A percentile compares a stretch with the other conserved stretches of the same genome.
These are phyloP conservation scores for Drosophila barbarae DNA, from an alignment of 2,888 invertebrate species.

Conservation along the genomic window DNA sequence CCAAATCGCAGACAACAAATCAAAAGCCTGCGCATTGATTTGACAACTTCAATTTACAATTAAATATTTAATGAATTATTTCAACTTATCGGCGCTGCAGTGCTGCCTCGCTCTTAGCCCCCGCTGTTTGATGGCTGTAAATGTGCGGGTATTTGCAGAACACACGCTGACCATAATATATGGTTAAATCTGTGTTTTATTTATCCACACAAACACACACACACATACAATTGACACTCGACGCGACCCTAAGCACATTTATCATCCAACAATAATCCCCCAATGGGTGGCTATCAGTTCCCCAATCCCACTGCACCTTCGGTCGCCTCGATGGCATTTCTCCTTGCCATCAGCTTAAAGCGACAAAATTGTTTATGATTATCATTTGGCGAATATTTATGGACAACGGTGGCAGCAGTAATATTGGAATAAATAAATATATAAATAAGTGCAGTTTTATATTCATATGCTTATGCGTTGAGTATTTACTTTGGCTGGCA, in stretches of 20 bases:
- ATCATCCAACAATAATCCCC: conserved; percentile 53
- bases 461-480: conserved; percentile 26
- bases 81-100: conserved; percentile 17
- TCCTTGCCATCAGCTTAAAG: conserved; percentile 30
- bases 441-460: conserved; percentile 43
- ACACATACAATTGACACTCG: conserved; percentile 62
- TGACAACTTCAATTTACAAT: conserved; percentile 39
- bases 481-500: conserved; percentile 39
- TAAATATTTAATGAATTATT: conserved; percentile 40
- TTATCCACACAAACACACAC: conserved; percentile 55
- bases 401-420: conserved; percentile 14
- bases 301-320: conserved; percentile 11
- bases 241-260: conserved; percentile 60
- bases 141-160: conserved; percentile 36
- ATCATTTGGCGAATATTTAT: conserved; percentile 58
- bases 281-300: conserved; percentile 27
- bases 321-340: conserved; percentile 11
- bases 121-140: conserved; percentile 9
- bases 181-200: conserved; percentile 59
- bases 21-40: conserved; percentile 25
- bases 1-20: conserved; percentile 21
- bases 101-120: background rate
- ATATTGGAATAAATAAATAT: conserved; percentile 29
- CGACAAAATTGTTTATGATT: conserved; percentile 59
- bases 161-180: conserved; percentile 40